Conservation (phyloP, 64 coral and sea anemone species). For the Acropora yongei region DNA sequence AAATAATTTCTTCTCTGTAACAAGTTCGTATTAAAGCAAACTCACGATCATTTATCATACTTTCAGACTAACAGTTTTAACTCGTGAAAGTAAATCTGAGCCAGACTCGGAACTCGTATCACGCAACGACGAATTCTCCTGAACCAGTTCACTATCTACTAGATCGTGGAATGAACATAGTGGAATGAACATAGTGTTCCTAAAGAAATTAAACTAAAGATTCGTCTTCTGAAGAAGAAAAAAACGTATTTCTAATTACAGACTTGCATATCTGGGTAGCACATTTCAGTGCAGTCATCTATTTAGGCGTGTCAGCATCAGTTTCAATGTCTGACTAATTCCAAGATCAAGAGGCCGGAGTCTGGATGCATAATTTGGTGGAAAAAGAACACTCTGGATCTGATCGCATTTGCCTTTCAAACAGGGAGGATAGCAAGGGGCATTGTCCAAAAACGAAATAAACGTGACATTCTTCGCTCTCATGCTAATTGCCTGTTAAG, state of each 20-base stretch:
- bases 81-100: too few relatives aligned
- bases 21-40: too few relatives aligned
- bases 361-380: conserved; percentile 39
- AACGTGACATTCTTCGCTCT: not conserved
- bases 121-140: conserved; percentile 2
- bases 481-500: not conserved
- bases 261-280: too few relatives aligned
- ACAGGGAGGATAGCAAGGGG: conserved; percentile 48
- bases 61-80: too few relatives aligned
- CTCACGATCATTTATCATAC: too few relatives aligned
- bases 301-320: too few relatives aligned
- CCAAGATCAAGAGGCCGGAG: conserved; percentile 35
- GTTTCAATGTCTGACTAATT: conserved; percentile 4
- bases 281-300: not conserved
- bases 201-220: too few relatives aligned
- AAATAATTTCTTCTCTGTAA: too few relatives aligned
- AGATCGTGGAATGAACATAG: conserved; percentile 15
- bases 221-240: too few relatives aligned
- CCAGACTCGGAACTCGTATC: too few relatives aligned
- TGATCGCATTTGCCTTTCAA: conserved; percentile 53
- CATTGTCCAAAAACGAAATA: conserved; percentile 17
- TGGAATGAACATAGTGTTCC: too few relatives aligned
- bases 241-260: too few relatives aligned
- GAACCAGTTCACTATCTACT: conserved; percentile 31
- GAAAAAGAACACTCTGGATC: conserved; percentile 51